These are phyloP conservation scores for Lasioglossum villosulum DNA, from an alignment of 2,888 invertebrate genomes.

Conservation along the genomic window DNA sequence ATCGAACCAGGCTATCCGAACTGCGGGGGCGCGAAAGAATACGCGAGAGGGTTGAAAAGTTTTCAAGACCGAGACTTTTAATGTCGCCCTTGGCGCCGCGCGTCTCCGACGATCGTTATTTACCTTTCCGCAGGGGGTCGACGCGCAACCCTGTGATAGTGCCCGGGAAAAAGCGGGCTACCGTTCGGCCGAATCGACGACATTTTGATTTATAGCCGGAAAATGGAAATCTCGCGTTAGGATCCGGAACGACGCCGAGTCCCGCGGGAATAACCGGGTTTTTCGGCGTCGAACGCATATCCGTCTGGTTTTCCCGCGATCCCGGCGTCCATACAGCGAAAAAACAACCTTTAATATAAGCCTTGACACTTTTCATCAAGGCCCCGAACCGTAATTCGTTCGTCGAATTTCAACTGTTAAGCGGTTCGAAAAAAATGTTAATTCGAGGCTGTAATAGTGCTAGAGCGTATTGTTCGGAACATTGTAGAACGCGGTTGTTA, in stretches of 20 bases:
- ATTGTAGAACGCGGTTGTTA: background rate
- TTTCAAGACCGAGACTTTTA: conserved; percentile 55
- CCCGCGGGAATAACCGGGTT: conserved; percentile 45
- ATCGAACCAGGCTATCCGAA: conserved; percentile 2
- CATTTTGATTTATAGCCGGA: conserved; percentile 69
- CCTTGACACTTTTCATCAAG: background rate
- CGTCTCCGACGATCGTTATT: conserved; percentile 62
- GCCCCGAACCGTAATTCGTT: background rate
- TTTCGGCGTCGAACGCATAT: conserved; percentile 37
- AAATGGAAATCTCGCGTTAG: conserved; percentile 69
- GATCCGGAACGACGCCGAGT: conserved; percentile 35
- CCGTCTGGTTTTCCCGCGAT: conserved; percentile 25
- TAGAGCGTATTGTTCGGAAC: background rate
- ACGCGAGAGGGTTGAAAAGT: conserved; percentile 49
- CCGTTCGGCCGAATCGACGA: conserved; percentile 59
- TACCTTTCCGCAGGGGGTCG: conserved; percentile 46
- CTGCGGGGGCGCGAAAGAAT: conserved; percentile 18
- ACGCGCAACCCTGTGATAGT: background rate
- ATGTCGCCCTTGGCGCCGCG: conserved; percentile 25
- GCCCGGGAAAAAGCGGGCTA: conserved; percentile 17
- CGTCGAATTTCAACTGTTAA: background rate
- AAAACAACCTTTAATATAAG: background rate
- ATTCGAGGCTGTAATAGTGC: background rate
- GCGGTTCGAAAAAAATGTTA: background rate
- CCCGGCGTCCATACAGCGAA: background rate